phyloP scores from a whole-genome alignment of 2,888 invertebrate genomes.

The Toxonevra muliebris region DNA sequence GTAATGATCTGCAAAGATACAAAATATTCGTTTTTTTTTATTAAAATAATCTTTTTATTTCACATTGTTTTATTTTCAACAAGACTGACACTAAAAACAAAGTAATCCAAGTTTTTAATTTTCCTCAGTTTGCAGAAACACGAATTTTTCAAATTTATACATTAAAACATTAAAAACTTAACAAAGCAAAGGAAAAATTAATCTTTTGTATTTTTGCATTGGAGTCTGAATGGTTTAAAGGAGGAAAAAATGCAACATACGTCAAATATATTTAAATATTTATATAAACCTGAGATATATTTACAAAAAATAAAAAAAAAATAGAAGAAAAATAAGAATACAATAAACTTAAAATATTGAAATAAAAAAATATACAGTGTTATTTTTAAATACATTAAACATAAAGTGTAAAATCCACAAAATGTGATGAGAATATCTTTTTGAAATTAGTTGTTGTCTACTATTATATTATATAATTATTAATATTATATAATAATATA shows the following conservation, averaged over 20 bases:
- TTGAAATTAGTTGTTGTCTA: conserved; percentile 31
- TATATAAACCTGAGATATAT: conserved; percentile 8
- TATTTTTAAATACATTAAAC: conserved; percentile 26
- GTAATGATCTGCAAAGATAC: too few species aligned
- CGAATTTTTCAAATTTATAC: too few species aligned
- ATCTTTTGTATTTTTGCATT: too few species aligned
- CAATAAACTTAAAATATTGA: conserved; percentile 34
- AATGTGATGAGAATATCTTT: conserved; percentile 44
- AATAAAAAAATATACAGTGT: conserved; percentile 33
- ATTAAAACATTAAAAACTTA: too few species aligned
- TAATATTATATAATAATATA: neutral
- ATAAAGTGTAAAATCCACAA: conserved; percentile 19
- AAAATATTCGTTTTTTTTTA: too few species aligned
- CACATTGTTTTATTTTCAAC: too few species aligned
- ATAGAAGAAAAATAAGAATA: conserved; percentile 21
- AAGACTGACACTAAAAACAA: too few species aligned
- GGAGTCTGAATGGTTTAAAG: neutral
- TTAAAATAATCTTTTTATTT: too few species aligned
- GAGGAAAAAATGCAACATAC: conserved; percentile 13
- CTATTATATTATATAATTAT: conserved; percentile 9
- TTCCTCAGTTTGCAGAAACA: too few species aligned
- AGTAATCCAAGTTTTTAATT: too few species aligned
- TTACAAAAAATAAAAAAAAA: conserved; percentile 7
- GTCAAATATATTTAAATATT: conserved; percentile 6
- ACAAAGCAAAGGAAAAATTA: too few species aligned